Evolutionary conservation across 23 tunicate genomes (phyloP).

Genomic region (Styela plicata): DNA sequence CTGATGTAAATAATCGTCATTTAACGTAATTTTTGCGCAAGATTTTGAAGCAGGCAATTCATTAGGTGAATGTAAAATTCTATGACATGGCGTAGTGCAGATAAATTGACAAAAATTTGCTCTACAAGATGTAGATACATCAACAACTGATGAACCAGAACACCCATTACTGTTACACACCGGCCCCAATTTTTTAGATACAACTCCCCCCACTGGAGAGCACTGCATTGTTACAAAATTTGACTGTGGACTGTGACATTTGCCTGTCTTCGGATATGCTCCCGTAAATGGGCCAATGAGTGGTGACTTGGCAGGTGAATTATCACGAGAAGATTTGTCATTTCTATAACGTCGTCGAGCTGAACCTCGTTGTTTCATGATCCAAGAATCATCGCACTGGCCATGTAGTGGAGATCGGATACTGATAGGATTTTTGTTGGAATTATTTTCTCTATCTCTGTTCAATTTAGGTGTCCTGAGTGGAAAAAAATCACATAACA

Average conservation of each 20-base stretch:
- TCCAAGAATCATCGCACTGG: conserved; percentile 30
- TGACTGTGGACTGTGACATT: neutral
- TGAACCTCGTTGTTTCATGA: conserved; percentile 13
- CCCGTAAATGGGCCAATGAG: neutral
- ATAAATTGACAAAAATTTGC: neutral
- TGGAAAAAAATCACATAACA: neutral
- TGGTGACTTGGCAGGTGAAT: neutral
- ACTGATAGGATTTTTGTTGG: neutral
- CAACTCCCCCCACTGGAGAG: neutral
- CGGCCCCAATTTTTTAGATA: neutral
- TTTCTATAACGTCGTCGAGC: neutral
- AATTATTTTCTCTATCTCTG: neutral
- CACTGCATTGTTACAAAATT: neutral
- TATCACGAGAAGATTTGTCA: neutral
- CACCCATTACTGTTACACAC: neutral
- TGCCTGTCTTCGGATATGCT: neutral
- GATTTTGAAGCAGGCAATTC: neutral
- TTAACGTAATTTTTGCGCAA: neutral
- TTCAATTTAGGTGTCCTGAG: conserved; percentile 1
- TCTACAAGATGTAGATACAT: neutral
- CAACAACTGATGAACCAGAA: neutral
- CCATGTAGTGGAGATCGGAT: conserved; percentile 25
- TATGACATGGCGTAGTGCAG: neutral
- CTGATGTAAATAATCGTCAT: too few species aligned
- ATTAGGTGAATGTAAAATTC: too few species aligned